These are phyloP conservation scores for Ruditapes philippinarum DNA, from an alignment of 1,140 invertebrate genomes.

Conservation along the genomic window DNA sequence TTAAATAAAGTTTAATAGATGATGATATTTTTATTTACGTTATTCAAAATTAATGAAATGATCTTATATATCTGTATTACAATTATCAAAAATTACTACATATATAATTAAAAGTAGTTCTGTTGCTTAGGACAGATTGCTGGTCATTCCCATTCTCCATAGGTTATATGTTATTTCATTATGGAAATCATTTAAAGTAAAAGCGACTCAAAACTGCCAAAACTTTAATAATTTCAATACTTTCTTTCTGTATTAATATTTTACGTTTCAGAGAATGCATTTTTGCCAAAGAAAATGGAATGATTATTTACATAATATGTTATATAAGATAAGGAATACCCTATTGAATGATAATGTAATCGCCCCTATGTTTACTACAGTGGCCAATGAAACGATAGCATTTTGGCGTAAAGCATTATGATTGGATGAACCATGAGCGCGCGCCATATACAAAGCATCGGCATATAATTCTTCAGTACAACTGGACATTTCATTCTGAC, in stretches of 20 bases:
- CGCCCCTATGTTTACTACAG: not conserved
- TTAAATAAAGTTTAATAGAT: not conserved
- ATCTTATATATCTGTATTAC: not conserved
- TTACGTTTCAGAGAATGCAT: too few relatives aligned
- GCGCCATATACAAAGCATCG: slow-evolving; percentile 19
- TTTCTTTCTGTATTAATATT: too few relatives aligned
- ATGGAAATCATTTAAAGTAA: too few relatives aligned
- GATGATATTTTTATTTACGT: not conserved
- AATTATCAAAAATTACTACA: not conserved
- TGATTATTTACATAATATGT: too few relatives aligned
- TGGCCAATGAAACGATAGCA: not conserved
- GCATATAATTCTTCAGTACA: not conserved
- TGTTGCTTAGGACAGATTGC: not conserved
- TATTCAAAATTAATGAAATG: not conserved
- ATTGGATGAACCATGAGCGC: not conserved
- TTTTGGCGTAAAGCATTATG: not conserved
- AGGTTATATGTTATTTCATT: not conserved
- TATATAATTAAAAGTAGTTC: not conserved
- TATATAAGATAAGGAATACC: not conserved
- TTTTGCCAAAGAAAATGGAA: too few relatives aligned
- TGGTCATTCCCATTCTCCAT: not conserved
- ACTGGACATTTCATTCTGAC: not conserved
- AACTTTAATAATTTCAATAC: too few relatives aligned
- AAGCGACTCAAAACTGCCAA: too few relatives aligned
- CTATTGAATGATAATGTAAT: not conserved